Percentiles rank a stretch among this genome's conserved stretches.
Conservation (phyloP, 2,888 invertebrate species). For the Harpalus rubripes region DNA sequence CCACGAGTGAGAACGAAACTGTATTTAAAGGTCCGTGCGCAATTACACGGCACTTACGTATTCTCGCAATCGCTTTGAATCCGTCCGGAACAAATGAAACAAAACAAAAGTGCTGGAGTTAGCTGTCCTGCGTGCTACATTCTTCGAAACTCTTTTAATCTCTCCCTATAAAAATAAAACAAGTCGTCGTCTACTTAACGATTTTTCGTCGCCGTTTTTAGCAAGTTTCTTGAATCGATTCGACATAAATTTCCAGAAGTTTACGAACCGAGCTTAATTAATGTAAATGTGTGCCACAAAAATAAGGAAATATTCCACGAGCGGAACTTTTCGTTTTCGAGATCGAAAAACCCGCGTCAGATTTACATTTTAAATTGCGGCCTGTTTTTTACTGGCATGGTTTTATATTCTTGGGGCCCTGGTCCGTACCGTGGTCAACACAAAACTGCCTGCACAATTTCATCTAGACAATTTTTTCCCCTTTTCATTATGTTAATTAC, state of each 20-base stretch:
- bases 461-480: conserved; percentile 50
- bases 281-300: conserved; percentile 63
- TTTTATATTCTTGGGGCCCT: conserved; percentile 50
- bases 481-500: conserved; percentile 57
- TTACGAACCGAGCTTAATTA: conserved; percentile 60
- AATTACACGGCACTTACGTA: conserved; percentile 49
- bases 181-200: conserved; percentile 53
- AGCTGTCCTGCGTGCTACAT: conserved; percentile 38
- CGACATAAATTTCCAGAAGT: conserved; percentile 61
- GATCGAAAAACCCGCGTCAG: conserved; percentile 61
- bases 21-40: conserved; percentile 39
- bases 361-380: conserved; percentile 66
- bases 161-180: conserved; percentile 51
- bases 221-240: conserved; percentile 62
- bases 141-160: conserved; percentile 43
- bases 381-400: conserved; percentile 52
- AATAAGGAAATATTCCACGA: conserved; percentile 62
- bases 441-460: conserved; percentile 58
- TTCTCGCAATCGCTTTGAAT: conserved; percentile 51
- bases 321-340: conserved; percentile 54
- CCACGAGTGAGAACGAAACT: conserved; percentile 3
- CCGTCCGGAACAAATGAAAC: conserved; percentile 39
- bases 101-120: conserved; percentile 24
- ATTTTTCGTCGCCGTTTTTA: conserved; percentile 54
- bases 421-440: conserved; percentile 23